Conservation (phyloP, 2,888 invertebrate genomes). For the Limnephilus marmoratus region DNA sequence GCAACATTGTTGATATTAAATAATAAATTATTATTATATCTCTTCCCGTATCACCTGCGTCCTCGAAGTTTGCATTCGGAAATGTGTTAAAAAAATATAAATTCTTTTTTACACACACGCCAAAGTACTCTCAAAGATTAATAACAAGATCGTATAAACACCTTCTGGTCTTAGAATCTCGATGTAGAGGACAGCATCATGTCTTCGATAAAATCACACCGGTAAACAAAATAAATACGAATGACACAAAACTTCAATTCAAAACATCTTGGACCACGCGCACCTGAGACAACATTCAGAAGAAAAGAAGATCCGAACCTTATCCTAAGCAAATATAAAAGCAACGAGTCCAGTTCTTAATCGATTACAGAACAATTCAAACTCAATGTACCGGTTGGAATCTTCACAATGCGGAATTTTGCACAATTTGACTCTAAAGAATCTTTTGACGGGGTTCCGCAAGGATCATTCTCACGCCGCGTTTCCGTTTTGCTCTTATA, state of each 20-base stretch:
- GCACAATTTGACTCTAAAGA: conserved; percentile 28
- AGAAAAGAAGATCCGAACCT: background rate
- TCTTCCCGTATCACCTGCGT: background rate
- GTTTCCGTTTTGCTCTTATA: conserved; percentile 27
- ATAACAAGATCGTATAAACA: background rate
- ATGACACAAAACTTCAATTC: background rate
- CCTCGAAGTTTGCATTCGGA: background rate
- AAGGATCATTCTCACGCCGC: conserved; percentile 36
- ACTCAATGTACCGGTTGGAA: conserved; percentile 21
- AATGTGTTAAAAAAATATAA: background rate
- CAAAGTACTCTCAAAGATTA: background rate
- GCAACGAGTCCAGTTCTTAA: conserved; percentile 19
- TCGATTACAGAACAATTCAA: conserved; percentile 41
- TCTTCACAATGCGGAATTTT: background rate
- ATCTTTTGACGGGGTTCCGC: conserved; percentile 6
- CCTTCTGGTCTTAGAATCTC: background rate
- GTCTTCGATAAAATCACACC: conserved; percentile 5
- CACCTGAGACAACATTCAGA: conserved; percentile 42
- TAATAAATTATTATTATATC: background rate
- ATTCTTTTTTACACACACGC: background rate
- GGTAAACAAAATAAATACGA: background rate
- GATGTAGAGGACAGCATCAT: too few species aligned
- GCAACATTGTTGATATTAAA: background rate
- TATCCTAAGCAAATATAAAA: conserved; percentile 46
- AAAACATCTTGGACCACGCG: conserved; percentile 3